phyloP scores from a whole-genome alignment of 1,140 invertebrate species.

The Forficula auricularia region DNA sequence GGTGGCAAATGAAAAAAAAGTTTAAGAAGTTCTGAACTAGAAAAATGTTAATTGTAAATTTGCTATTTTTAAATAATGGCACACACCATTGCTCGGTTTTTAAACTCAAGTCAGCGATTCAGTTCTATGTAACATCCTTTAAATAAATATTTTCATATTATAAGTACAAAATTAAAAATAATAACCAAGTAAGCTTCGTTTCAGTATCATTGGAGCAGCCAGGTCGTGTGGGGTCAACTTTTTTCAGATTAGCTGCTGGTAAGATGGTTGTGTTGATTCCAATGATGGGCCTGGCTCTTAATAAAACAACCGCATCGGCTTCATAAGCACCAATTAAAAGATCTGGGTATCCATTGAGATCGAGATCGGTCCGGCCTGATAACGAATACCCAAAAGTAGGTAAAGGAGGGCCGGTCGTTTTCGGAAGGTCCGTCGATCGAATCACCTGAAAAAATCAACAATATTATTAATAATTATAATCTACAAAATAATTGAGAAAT shows the following conservation, averaged over 20 bases:
- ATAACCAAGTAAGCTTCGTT: conserved; percentile 60
- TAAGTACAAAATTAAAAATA: too few species aligned
- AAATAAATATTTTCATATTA: too few species aligned
- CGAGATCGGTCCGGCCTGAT: conserved; percentile 75
- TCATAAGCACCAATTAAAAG: conserved; percentile 77
- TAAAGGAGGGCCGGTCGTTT: conserved; percentile 25
- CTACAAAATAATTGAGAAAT: too few species aligned
- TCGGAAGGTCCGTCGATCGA: conserved; percentile 30
- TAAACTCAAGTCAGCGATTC: too few species aligned
- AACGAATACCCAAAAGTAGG: conserved; percentile 77
- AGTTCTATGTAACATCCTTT: too few species aligned
- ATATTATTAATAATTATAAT: too few species aligned
- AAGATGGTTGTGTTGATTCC: conserved; percentile 47
- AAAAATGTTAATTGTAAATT: too few species aligned
- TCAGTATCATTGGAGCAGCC: conserved; percentile 47
- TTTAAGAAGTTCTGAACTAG: too few species aligned
- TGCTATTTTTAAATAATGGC: too few species aligned
- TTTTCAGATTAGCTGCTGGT: conserved; percentile 42
- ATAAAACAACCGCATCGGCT: conserved; percentile 49
- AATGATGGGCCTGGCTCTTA: conserved; percentile 69
- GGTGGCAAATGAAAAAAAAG: too few species aligned
- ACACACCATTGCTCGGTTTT: too few species aligned
- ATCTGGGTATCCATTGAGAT: conserved; percentile 83
- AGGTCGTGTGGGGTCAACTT: conserved; percentile 60
- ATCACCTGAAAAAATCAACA: conserved; percentile 35